Percentiles rank a stretch among this genome's conserved stretches.
These are phyloP conservation scores for Corbicula japonica DNA, from an alignment of 2,888 invertebrate genomes.

Conservation along the genomic window DNA sequence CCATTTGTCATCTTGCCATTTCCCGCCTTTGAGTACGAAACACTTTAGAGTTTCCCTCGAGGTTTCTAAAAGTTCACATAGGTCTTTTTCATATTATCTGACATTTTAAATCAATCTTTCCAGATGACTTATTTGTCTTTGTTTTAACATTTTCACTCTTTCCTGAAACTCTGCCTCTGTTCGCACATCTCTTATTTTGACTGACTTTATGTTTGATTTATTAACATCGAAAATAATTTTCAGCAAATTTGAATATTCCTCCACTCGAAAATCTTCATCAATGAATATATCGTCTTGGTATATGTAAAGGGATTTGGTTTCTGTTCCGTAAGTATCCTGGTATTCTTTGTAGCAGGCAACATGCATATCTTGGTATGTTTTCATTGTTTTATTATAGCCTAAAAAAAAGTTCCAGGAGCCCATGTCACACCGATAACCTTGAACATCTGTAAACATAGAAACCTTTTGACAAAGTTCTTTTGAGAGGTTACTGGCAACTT, in stretches of 20 bases:
- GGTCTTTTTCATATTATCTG: background rate
- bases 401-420: no score
- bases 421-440: slow-evolving; percentile 1
- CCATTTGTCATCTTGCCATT: slow-evolving; percentile 12
- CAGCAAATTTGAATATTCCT: background rate
- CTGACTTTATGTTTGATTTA: background rate
- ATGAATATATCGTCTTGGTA: slow-evolving; percentile 1
- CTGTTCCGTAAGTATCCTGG: no score
- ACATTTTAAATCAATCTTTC: background rate
- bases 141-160: background rate
- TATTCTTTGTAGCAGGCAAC: background rate
- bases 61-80: background rate
- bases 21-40: slow-evolving; percentile 13
- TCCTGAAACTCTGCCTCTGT: background rate
- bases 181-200: slow-evolving; percentile 3
- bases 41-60: background rate
- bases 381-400: slow-evolving; percentile 2
- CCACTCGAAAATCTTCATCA: background rate
- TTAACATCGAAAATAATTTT: background rate
- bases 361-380: background rate
- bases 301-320: background rate
- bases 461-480: background rate
- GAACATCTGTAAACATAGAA: background rate
- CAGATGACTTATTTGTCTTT: background rate
- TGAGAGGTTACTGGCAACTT: background rate